A percentile compares a stretch with the other conserved stretches of the same genome.
Evolutionary conservation across 2,888 invertebrate genomes (phyloP).

Genomic region (Tachina lurida): DNA sequence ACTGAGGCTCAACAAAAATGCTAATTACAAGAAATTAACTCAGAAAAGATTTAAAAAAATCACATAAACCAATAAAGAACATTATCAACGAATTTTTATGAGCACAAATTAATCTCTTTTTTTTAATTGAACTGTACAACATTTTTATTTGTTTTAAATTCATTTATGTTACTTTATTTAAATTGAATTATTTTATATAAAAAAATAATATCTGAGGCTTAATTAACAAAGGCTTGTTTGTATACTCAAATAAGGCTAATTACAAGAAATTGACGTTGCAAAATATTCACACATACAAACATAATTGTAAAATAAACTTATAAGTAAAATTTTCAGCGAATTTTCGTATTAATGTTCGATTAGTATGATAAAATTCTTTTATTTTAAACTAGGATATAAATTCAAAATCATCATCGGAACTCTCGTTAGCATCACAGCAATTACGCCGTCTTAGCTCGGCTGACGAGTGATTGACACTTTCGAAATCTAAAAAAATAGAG

Average conservation of each 20-base stretch:
- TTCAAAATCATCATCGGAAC: conserved; percentile 93
- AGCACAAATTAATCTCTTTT: neutral
- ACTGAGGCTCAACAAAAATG: conserved; percentile 49
- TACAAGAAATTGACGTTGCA: conserved; percentile 8
- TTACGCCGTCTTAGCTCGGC: conserved; percentile 68
- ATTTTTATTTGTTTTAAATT: conserved; percentile 22
- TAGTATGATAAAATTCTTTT: conserved; percentile 31
- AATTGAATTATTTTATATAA: conserved; percentile 28
- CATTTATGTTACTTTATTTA: conserved; percentile 44
- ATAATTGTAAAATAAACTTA: neutral
- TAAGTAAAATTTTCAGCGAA: conserved; percentile 20
- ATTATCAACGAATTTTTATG: no score
- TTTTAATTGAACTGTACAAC: conserved; percentile 4
- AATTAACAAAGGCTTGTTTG: conserved; percentile 44
- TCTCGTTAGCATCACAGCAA: conserved; percentile 84
- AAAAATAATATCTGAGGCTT: conserved; percentile 50
- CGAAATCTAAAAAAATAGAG: conserved; percentile 74
- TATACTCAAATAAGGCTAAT: conserved; percentile 40
- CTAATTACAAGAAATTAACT: conserved; percentile 22
- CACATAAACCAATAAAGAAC: neutral
- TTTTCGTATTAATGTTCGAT: conserved; percentile 40
- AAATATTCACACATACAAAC: neutral
- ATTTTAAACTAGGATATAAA: conserved; percentile 86
- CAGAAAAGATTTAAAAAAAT: neutral
- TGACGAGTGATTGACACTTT: conserved; percentile 75